phyloP scores from a whole-genome alignment of 2,797 vertebrate species.

The Nothura maculosa region DNA sequence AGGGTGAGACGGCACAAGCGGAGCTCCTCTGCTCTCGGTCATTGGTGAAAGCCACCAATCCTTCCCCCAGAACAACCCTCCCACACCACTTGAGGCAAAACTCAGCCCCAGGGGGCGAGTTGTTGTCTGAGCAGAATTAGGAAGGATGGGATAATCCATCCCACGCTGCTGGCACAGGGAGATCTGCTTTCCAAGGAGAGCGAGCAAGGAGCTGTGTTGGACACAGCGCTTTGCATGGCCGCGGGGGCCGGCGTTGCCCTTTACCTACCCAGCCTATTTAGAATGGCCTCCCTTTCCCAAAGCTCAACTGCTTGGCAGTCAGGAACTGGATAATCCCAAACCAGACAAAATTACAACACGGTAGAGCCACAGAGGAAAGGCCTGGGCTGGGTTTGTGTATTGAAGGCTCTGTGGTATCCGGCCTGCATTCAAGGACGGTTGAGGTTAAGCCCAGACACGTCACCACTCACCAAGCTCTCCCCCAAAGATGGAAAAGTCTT shows the following conservation, averaged over 20 bases:
- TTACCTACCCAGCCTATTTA: no score
- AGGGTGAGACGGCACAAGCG: fast-evolving
- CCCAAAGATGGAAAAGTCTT: slow-evolving; percentile 88
- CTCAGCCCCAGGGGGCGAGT: fast-evolving
- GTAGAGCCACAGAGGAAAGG: background rate
- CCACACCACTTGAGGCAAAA: fast-evolving
- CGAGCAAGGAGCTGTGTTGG: no score
- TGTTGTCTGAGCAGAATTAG: background rate
- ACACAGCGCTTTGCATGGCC: no score
- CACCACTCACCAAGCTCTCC: slow-evolving; percentile 91
- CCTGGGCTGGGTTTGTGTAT: fast-evolving
- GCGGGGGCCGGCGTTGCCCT: no score
- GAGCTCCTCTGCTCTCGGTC: fast-evolving
- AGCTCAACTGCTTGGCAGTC: background rate
- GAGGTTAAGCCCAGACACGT: fast-evolving
- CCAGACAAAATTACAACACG: fast-evolving
- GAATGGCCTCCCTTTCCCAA: background rate
- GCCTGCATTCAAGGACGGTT: fast-evolving
- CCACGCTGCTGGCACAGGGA: background rate
- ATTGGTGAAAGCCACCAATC: background rate
- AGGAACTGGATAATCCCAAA: background rate
- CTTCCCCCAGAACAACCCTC: background rate
- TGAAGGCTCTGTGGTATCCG: fast-evolving
- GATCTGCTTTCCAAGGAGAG: background rate
- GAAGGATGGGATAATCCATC: background rate